Percentiles rank a stretch among this genome's conserved stretches.
Conservation (phyloP, 2,113 vertebrate genomes). For the Prunella himalayana region DNA sequence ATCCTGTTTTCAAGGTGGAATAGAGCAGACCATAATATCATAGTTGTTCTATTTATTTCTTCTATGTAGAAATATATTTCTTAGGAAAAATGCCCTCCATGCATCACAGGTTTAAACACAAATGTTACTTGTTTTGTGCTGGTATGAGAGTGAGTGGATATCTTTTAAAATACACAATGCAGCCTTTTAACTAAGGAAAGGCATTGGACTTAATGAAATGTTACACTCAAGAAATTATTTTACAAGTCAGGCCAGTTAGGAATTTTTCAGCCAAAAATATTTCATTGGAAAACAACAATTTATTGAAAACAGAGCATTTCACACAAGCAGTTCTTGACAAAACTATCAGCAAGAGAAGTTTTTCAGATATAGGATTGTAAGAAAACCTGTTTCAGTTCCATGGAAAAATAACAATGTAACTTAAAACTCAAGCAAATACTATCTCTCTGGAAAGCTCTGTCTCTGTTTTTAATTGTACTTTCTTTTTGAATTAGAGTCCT, state of each 20-base stretch:
- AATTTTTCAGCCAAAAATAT: background rate
- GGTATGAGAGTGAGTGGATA: background rate
- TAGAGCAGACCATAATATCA: background rate
- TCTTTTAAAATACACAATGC: background rate
- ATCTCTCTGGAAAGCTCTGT: background rate
- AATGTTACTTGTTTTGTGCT: background rate
- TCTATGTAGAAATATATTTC: background rate
- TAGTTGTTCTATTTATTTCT: background rate
- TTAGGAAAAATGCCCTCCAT: background rate
- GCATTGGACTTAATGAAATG: background rate
- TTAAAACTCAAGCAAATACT: background rate
- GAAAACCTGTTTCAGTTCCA: background rate
- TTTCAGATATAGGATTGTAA: background rate
- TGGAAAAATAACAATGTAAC: background rate
- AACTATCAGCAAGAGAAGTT: background rate
- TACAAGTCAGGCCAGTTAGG: background rate
- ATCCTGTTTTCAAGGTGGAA: background rate
- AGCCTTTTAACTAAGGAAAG: background rate
- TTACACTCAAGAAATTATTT: background rate
- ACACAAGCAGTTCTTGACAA: background rate
- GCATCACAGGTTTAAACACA: background rate
- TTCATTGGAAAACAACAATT: background rate
- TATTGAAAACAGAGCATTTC: background rate
- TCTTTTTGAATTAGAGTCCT: background rate
- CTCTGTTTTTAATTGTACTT: background rate